A percentile compares a stretch with the other conserved stretches of the same genome.
Conservation (phyloP, 35 echinoderm and acorn worm species). For the Diadema setosum region DNA sequence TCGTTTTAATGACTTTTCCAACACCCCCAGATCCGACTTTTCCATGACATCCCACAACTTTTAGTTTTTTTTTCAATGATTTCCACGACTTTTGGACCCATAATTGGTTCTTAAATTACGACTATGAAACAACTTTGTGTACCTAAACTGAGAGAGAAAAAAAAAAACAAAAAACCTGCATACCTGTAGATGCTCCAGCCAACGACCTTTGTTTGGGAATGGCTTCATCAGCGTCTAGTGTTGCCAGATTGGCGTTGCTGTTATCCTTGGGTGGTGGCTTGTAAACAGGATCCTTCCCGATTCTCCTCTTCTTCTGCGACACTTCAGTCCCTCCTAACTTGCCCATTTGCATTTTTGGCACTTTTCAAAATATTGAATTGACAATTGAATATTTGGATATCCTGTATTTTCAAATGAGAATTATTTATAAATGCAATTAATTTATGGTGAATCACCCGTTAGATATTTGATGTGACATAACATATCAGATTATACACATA, state of each 20-base stretch:
- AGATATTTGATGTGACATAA: not conserved
- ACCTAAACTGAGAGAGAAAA: conserved; percentile 5
- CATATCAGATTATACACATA: not conserved
- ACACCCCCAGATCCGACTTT: not conserved
- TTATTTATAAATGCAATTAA: not conserved
- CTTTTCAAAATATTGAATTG: not conserved
- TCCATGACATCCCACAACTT: not conserved
- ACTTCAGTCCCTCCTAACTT: not conserved
- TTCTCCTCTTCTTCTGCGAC: conserved; percentile 1
- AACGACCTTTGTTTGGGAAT: not conserved
- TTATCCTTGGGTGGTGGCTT: conserved; percentile 6
- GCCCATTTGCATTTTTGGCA: conserved; percentile 8
- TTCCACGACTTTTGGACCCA: not conserved
- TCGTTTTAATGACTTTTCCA: not conserved
- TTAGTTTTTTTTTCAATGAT: not conserved
- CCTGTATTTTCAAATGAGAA: not conserved
- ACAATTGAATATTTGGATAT: not conserved
- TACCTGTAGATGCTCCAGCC: conserved; percentile 12
- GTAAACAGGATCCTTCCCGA: conserved; percentile 4
- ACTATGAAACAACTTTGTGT: conserved; percentile 8
- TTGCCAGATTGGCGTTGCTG: conserved; percentile 1
- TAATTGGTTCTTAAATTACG: not conserved
- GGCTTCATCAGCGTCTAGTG: not conserved
- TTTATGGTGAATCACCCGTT: not conserved
- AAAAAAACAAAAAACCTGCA: not conserved